These are phyloP conservation scores for Bicyclus anynana DNA, from an alignment of 1,140 invertebrate genomes.

Conservation along the genomic window DNA sequence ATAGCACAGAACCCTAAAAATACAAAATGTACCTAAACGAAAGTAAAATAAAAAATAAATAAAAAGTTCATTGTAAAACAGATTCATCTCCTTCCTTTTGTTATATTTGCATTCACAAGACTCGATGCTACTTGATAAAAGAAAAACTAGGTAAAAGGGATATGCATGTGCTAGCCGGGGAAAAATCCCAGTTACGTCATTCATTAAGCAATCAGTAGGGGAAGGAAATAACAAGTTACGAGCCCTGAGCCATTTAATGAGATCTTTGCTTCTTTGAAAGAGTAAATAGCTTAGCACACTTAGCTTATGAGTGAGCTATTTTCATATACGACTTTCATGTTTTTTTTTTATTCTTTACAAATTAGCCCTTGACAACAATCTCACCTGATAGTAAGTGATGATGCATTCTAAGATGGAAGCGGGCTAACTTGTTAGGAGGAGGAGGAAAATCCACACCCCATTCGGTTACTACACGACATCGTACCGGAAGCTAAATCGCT, in stretches of 20 bases:
- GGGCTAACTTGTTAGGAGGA: too few relatives aligned
- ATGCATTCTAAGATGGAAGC: too few relatives aligned
- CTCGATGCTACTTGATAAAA: constrained; percentile 15
- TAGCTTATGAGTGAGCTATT: background rate
- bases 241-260: background rate
- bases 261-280: constrained; percentile 2
- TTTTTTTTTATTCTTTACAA: too few relatives aligned
- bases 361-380: too few relatives aligned
- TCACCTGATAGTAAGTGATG: too few relatives aligned
- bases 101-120: constrained; percentile 10
- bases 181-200: constrained; percentile 8
- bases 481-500: too few relatives aligned
- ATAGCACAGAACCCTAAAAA: too few relatives aligned
- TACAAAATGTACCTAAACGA: too few relatives aligned
- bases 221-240: constrained; percentile 8
- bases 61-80: constrained; percentile 9
- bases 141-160: constrained; percentile 19
- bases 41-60: too few relatives aligned
- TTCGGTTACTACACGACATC: too few relatives aligned
- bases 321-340: background rate
- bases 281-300: background rate
- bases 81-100: constrained; percentile 19
- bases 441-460: too few relatives aligned
- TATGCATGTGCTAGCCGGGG: constrained; percentile 13
- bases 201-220: constrained; percentile 20